Conservation (phyloP, 2,113 vertebrate genomes). For the Toxostoma redivivum region DNA sequence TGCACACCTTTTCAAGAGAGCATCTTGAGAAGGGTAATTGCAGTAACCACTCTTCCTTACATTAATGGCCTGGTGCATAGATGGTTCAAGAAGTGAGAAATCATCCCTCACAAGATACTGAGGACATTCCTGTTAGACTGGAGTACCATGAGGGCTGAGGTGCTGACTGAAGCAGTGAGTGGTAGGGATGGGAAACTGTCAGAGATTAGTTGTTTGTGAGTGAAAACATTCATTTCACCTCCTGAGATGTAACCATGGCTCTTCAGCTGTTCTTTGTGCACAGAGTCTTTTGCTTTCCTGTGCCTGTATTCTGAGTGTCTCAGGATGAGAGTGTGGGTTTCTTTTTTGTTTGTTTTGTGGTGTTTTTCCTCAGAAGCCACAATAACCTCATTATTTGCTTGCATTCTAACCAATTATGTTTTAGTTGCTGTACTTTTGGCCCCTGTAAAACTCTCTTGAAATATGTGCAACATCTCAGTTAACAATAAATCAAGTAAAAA, state of each 20-base stretch:
- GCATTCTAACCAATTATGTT: neutral
- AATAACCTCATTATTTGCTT: neutral
- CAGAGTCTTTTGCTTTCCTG: neutral
- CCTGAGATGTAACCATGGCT: neutral
- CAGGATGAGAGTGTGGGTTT: neutral
- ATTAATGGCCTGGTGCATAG: neutral
- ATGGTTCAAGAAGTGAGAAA: neutral
- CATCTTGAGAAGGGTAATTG: neutral
- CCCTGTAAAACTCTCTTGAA: neutral
- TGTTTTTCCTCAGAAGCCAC: neutral
- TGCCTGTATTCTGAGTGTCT: neutral
- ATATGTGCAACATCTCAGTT: neutral
- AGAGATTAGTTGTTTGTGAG: neutral
- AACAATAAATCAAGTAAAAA: neutral
- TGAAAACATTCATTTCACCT: neutral
- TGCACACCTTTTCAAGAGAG: fast-evolving
- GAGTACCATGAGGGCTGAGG: neutral
- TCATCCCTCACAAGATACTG: neutral
- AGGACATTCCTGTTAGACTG: neutral
- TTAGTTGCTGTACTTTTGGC: neutral
- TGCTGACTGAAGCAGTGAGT: neutral
- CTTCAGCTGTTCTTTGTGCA: neutral
- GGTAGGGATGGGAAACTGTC: neutral
- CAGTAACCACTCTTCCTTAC: neutral
- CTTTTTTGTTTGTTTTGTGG: neutral